Evolutionary conservation across 2,888 invertebrate species (phyloP).

Genomic region (Caenorhabditis japonica): DNA sequence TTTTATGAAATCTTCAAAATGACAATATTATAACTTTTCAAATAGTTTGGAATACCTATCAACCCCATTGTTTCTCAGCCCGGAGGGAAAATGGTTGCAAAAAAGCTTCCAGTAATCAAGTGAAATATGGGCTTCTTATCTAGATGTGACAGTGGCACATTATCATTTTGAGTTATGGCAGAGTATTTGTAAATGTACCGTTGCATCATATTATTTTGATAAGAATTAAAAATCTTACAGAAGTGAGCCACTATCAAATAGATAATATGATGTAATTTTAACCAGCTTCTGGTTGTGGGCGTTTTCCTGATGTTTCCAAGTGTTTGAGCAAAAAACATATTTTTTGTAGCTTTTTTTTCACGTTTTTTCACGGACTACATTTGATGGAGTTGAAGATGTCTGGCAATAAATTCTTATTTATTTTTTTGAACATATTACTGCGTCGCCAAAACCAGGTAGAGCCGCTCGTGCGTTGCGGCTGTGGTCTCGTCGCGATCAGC

Average conservation of each 20-base stretch:
- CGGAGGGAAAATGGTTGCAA: neutral
- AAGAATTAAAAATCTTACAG: too few relatives aligned
- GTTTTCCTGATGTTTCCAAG: too few relatives aligned
- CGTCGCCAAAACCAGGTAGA: too few relatives aligned
- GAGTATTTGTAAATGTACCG: slow-evolving; percentile 32
- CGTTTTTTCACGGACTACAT: too few relatives aligned
- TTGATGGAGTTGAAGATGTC: too few relatives aligned
- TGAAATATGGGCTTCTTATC: too few relatives aligned
- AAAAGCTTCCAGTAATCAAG: neutral
- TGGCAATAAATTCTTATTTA: too few relatives aligned
- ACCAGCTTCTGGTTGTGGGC: slow-evolving; percentile 6
- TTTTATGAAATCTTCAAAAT: slow-evolving; percentile 28
- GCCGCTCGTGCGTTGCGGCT: too few relatives aligned
- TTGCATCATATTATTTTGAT: slow-evolving; percentile 44
- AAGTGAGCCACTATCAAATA: slow-evolving; percentile 2
- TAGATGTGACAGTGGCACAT: slow-evolving; percentile 20
- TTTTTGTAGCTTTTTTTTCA: slow-evolving; percentile 1
- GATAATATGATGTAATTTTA: slow-evolving; percentile 45
- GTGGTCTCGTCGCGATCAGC: too few relatives aligned
- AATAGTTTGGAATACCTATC: neutral
- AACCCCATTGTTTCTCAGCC: neutral
- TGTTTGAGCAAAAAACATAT: neutral
- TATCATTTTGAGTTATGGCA: slow-evolving; percentile 23
- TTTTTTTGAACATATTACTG: too few relatives aligned
- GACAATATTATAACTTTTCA: too few relatives aligned